Evolutionary conservation across 2,113 vertebrate genomes (phyloP).

Genomic region (Gobius niger): DNA sequence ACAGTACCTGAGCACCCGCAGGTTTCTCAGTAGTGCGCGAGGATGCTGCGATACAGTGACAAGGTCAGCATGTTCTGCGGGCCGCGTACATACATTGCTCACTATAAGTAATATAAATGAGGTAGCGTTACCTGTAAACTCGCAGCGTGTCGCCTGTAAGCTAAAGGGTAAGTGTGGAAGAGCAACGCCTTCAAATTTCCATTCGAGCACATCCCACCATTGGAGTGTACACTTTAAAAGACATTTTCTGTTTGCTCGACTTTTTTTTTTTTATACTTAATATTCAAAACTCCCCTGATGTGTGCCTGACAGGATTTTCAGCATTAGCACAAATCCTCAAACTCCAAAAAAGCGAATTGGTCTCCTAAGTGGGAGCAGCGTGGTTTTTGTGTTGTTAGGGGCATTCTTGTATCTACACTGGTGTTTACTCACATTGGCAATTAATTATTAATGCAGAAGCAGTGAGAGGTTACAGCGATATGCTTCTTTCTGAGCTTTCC

Average conservation of each 20-base stretch:
- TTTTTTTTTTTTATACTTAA: neutral
- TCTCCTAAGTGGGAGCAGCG: constrained; percentile 56
- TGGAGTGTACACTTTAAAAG: constrained; percentile 31
- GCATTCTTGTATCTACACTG: constrained; percentile 70
- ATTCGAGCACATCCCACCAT: constrained; percentile 43
- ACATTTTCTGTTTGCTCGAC: neutral
- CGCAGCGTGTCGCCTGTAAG: constrained; percentile 66
- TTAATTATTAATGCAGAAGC: constrained; percentile 76
- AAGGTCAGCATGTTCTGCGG: constrained; percentile 77
- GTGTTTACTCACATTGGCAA: constrained; percentile 77
- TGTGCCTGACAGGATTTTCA: constrained; percentile 24
- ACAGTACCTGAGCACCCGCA: constrained; percentile 51
- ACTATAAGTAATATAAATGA: constrained; percentile 80
- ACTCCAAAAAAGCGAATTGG: constrained; percentile 34
- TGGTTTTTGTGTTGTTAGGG: constrained; percentile 64
- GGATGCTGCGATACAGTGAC: constrained; percentile 65
- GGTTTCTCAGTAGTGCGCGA: constrained; percentile 40
- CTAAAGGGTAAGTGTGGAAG: constrained; percentile 70
- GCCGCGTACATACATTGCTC: constrained; percentile 59
- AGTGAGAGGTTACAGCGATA: constrained; percentile 73
- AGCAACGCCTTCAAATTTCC: constrained; percentile 60
- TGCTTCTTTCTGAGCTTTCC: constrained; percentile 67
- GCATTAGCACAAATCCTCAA: constrained; percentile 47
- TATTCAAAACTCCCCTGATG: constrained; percentile 7
- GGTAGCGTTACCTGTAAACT: constrained; percentile 68